These are phyloP conservation scores for Vulpes lagopus DNA, from an alignment of 2,113 vertebrate species.

Conservation along the genomic window DNA sequence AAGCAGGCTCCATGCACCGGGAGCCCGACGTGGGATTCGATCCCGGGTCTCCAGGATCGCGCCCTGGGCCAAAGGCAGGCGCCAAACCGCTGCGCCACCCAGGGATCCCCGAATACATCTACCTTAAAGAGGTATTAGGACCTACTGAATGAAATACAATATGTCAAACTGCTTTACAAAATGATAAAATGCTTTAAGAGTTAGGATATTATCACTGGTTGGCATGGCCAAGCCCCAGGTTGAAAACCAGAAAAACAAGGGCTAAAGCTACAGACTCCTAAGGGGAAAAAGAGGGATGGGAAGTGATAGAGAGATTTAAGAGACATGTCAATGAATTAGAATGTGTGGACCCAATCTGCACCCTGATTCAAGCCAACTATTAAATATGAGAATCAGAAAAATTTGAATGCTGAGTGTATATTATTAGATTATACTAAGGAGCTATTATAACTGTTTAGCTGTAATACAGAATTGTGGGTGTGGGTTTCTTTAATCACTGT, in stretches of 20 bases:
- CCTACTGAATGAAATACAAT: not conserved
- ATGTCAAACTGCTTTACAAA: not conserved
- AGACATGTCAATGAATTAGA: not conserved
- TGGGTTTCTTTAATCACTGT: not conserved
- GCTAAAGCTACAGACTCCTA: not conserved
- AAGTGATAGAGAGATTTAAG: not conserved
- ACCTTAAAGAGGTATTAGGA: not conserved
- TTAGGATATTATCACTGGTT: not conserved
- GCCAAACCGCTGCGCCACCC: too few relatives aligned
- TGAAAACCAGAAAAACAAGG: not conserved
- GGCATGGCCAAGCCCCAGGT: not conserved
- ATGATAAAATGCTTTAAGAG: not conserved
- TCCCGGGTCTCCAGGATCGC: too few relatives aligned
- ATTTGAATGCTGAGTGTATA: not conserved
- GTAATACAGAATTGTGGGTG: not conserved
- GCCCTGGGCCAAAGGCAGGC: too few relatives aligned
- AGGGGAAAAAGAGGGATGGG: not conserved
- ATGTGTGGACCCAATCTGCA: not conserved
- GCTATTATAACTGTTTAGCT: not conserved
- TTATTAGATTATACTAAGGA: not conserved
- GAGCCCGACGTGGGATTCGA: too few relatives aligned
- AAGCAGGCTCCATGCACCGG: too few relatives aligned
- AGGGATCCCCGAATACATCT: not conserved
- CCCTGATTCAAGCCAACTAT: not conserved
- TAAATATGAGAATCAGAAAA: slow-evolving; percentile 18